phyloP scores from a whole-genome alignment of 2,113 vertebrate genomes.

The Pluvialis apricaria region DNA sequence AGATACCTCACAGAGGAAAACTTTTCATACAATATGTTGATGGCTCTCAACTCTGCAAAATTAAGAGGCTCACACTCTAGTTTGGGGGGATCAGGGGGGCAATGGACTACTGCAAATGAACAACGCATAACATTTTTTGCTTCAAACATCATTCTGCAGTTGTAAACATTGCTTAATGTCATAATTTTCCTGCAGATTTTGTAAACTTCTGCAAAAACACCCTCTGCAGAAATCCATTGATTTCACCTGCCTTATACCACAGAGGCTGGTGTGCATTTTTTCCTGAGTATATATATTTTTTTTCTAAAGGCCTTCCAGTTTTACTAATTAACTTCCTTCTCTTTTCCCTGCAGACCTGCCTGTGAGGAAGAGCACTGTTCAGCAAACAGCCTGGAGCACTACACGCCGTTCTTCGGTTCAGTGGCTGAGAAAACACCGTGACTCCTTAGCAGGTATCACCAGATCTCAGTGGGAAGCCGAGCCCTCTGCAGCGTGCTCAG shows the following conservation, averaged over 20 bases:
- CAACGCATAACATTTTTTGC: not conserved
- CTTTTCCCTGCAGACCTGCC: not conserved
- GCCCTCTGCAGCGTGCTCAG: not conserved
- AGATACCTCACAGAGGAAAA: not conserved
- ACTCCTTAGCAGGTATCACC: not conserved
- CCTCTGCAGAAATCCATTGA: not conserved
- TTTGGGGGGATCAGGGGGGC: not conserved
- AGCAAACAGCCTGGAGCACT: slow-evolving; percentile 6
- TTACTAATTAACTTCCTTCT: slow-evolving; percentile 3
- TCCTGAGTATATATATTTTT: not conserved
- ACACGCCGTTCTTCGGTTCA: not conserved
- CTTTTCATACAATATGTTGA: not conserved
- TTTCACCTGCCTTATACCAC: not conserved
- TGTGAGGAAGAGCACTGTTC: not conserved
- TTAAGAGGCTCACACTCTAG: not conserved
- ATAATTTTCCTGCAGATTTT: not conserved
- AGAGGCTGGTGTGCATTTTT: not conserved
- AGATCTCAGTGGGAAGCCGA: not conserved
- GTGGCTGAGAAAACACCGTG: not conserved
- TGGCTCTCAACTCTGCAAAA: not conserved
- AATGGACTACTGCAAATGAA: not conserved
- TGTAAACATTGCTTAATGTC: not conserved
- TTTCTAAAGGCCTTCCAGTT: not conserved
- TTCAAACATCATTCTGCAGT: not conserved
- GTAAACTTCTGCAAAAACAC: not conserved